Evolutionary conservation across 2,797 vertebrate genomes (phyloP).

Genomic region (Dendrocincla tyrannina): DNA sequence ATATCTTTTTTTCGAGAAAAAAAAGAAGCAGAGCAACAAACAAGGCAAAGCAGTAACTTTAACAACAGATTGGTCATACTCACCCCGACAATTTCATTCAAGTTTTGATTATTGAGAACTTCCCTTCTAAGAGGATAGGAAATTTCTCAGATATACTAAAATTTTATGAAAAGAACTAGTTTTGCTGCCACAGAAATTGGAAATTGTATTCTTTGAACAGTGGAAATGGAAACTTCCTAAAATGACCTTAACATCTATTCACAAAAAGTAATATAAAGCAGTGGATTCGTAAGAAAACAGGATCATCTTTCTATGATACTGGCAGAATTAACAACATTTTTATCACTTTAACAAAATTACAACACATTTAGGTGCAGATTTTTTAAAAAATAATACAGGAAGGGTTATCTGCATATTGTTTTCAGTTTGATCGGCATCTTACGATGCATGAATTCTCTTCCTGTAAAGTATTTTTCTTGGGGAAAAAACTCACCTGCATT

Average conservation of each 20-base stretch:
- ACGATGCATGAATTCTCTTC: background rate
- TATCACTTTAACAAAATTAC: background rate
- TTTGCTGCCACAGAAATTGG: conserved; percentile 58
- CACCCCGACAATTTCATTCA: background rate
- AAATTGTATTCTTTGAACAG: background rate
- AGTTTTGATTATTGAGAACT: background rate
- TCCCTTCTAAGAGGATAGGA: background rate
- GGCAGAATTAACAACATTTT: background rate
- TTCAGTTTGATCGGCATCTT: background rate
- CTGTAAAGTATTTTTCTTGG: background rate
- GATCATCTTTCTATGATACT: background rate
- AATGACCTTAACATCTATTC: conserved; percentile 41
- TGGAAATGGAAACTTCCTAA: conserved; percentile 24
- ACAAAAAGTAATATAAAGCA: conserved; percentile 52
- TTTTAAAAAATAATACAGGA: background rate
- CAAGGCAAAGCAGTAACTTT: background rate
- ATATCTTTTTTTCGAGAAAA: background rate
- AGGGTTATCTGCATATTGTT: background rate
- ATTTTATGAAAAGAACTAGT: background rate
- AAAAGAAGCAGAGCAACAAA: background rate
- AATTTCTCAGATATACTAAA: background rate
- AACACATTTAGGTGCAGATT: background rate
- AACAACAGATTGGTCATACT: background rate
- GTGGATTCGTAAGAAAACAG: background rate
- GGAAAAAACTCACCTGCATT: background rate